Base-by-base conservation (phyloP, 2,888 invertebrate genomes). In the Antheraea assamensis region DNA sequence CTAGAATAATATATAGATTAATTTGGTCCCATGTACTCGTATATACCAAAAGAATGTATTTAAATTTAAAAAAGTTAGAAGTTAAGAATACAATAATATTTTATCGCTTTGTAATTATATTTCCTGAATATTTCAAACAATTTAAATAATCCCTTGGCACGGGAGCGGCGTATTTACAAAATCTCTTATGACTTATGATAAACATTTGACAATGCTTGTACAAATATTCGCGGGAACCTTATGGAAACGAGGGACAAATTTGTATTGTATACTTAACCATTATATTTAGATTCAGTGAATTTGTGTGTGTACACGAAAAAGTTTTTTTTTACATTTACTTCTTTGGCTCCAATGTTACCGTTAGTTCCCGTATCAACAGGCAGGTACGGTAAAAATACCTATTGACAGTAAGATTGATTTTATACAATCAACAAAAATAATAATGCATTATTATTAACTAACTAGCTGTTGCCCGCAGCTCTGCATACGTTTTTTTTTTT, bases 211-310 rank as follows among this genome's bases (percentile, higher is more conserved):
- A 83, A 82, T 80, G 81, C 83, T 85, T 83, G 81, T 77, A 79
- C 84, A 88, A 88, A 88, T 86, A 86, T 86, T 86, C 87, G 84
- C 78, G 72, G 76, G 77, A 79, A 81, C 78, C 83, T 83, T 86
- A 85, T 86, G 85, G 82, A 75, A 84, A 79, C 81, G 76, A 75
- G 75, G 82, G 78, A 78, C 79, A 84, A 83, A 83, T 85, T 82
- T 78, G 76, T 76, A 81, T 80, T 85, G 81, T 85, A 81, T 88
- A 89, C 86, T 87, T 86, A 85, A 79, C 85, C 86, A 90, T 90
- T 90, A 90, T 89, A 88, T 89, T 87, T 83, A 83, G 81, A 87
- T 87, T 85, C 84, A 73, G 79, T 81, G 84, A 86, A 84, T 85
- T 52, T 58, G 8, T 58, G 24, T 58, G 24, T 86, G 79, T 81